Evolutionary conservation across 2,797 vertebrate species (phyloP).

Genomic region (Chloroceryle amazona): DNA sequence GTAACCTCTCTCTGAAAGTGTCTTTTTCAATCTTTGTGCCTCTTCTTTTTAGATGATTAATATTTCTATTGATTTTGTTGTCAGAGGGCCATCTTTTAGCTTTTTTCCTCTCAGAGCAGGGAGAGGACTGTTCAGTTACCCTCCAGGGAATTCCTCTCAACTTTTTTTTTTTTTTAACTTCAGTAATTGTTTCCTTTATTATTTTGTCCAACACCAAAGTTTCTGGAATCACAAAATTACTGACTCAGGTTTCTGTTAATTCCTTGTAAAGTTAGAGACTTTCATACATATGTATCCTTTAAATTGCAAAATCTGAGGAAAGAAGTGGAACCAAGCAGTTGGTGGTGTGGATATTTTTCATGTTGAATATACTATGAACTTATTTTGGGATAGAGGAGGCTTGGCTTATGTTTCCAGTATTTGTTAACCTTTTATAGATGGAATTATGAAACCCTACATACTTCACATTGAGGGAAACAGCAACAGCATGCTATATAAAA

Average conservation of each 20-base stretch:
- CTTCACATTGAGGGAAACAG: not conserved
- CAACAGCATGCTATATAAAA: not conserved
- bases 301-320: not conserved
- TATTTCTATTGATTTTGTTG: not conserved
- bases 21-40: not conserved
- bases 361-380: not conserved
- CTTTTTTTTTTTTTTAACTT: not conserved
- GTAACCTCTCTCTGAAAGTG: not conserved
- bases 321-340: not conserved
- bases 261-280: not conserved
- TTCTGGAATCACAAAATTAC: not conserved
- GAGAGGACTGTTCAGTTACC: not conserved
- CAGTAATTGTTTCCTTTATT: not conserved
- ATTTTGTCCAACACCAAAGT: not conserved
- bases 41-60: constrained; percentile 5
- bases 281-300: not conserved
- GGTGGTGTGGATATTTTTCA: not conserved
- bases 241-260: not conserved
- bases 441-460: not conserved
- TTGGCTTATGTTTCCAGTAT: not conserved
- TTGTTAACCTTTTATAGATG: not conserved
- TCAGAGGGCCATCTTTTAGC: not conserved
- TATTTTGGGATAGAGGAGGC: not conserved
- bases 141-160: not conserved
- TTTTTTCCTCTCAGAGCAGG: not conserved